phyloP scores from a whole-genome alignment of 2,888 invertebrate genomes.

The Drosophila tanythrix region DNA sequence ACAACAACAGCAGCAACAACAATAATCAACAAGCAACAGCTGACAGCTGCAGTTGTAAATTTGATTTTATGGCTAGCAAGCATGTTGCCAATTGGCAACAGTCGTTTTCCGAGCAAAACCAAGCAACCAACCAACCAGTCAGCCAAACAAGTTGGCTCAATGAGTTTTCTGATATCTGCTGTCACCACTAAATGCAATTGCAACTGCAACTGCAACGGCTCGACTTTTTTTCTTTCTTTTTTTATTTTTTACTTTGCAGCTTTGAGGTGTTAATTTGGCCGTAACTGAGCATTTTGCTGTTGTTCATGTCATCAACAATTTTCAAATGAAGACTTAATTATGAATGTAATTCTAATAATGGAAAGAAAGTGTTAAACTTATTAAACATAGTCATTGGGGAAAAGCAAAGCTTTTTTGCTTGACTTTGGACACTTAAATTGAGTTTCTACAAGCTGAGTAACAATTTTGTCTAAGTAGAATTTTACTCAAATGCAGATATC shows the following conservation, averaged over 20 bases:
- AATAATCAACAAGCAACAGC: slow-evolving; percentile 35
- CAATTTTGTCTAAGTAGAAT: neutral
- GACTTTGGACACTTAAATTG: neutral
- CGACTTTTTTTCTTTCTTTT: slow-evolving; percentile 11
- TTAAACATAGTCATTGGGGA: neutral
- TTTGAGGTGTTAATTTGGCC: slow-evolving; percentile 75
- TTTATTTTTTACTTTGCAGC: slow-evolving; percentile 4
- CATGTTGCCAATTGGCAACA: slow-evolving; percentile 73
- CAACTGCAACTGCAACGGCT: slow-evolving; percentile 31
- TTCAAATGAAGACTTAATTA: slow-evolving; percentile 4
- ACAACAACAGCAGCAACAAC: slow-evolving; percentile 16
- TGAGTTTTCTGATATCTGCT: slow-evolving; percentile 70
- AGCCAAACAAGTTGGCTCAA: slow-evolving; percentile 60
- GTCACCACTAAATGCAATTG: slow-evolving; percentile 65
- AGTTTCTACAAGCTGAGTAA: neutral
- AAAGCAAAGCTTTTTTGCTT: neutral
- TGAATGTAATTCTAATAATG: neutral
- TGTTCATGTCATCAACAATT: slow-evolving; percentile 50
- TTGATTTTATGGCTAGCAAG: slow-evolving; percentile 75
- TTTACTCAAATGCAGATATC: neutral
- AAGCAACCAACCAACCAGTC: slow-evolving; percentile 43
- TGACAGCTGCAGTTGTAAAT: slow-evolving; percentile 77
- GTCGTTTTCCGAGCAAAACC: slow-evolving; percentile 7
- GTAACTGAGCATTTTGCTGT: slow-evolving; percentile 31
- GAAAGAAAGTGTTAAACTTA: neutral